Conservation (phyloP, 64 coral and sea anemone species). For the Stichodactyla mertensii region DNA sequence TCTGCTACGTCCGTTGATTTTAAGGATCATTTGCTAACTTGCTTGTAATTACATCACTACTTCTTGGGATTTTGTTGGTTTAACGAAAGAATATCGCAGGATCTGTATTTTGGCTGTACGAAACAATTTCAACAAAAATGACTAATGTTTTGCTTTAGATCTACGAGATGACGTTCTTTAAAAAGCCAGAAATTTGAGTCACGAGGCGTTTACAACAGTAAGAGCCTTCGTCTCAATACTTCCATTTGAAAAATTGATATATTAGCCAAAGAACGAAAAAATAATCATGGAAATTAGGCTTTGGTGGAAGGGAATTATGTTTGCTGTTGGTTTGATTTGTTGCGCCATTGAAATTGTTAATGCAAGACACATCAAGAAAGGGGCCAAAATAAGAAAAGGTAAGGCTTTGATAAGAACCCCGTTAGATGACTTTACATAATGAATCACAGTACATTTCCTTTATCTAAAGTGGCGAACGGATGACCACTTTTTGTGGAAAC, state of each 20-base stretch:
- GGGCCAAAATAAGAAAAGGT: not conserved
- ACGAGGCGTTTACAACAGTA: not conserved
- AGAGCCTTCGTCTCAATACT: not conserved
- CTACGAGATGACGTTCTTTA: not conserved
- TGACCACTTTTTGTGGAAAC: no score
- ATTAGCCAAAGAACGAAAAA: not conserved
- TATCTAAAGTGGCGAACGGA: no score
- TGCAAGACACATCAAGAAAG: not conserved
- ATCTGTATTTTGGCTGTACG: not conserved
- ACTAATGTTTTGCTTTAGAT: no score
- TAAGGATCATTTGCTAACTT: not conserved
- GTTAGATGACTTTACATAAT: not conserved
- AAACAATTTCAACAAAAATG: not conserved
- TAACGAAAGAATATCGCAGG: not conserved
- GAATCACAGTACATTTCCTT: no score
- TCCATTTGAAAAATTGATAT: not conserved
- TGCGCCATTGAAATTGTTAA: not conserved
- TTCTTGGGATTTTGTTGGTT: not conserved
- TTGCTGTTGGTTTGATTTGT: not conserved
- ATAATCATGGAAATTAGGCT: not conserved
- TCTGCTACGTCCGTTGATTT: not conserved
- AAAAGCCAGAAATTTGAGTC: not conserved
- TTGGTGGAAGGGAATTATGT: not conserved
- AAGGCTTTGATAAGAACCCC: slow-evolving; percentile 23
- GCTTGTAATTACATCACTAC: not conserved